Percentiles rank a stretch among this genome's conserved stretches.
phyloP scores from a whole-genome alignment of 2,113 vertebrate genomes.

The Gobio gobio region DNA sequence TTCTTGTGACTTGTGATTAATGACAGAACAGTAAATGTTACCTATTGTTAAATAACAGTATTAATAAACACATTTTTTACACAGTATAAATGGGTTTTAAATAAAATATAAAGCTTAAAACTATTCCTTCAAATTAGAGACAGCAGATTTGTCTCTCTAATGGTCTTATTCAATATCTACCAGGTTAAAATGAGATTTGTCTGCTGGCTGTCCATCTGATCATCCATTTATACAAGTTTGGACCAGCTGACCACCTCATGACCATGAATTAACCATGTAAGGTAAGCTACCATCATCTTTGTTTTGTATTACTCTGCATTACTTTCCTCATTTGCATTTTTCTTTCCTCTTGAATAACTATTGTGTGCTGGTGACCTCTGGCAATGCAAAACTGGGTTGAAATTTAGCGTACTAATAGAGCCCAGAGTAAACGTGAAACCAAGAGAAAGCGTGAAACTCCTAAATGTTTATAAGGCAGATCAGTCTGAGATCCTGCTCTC shows the following conservation, averaged over 20 bases:
- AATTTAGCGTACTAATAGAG: neutral
- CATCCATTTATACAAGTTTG: neutral
- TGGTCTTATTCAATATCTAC: neutral
- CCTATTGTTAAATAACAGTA: too few species aligned
- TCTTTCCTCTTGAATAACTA: neutral
- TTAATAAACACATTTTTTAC: too few species aligned
- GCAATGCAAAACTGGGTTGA: neutral
- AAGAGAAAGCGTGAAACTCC: conserved; percentile 45
- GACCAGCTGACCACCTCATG: neutral
- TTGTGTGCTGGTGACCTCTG: neutral
- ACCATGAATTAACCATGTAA: neutral
- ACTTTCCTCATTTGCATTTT: neutral
- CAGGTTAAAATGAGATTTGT: neutral
- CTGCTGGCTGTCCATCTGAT: neutral
- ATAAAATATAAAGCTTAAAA: too few species aligned
- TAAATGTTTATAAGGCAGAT: conserved; percentile 61
- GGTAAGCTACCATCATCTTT: neutral
- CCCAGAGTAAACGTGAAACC: conserved; percentile 5
- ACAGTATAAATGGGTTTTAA: too few species aligned
- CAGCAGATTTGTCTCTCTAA: neutral
- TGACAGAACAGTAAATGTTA: too few species aligned
- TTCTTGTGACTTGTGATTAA: too few species aligned
- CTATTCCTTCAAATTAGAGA: too few species aligned
- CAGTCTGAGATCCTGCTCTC: conserved; percentile 54
- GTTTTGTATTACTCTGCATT: too few species aligned